phyloP scores from a whole-genome alignment of 1,140 invertebrate species.

The Lepidurus arcticus region DNA sequence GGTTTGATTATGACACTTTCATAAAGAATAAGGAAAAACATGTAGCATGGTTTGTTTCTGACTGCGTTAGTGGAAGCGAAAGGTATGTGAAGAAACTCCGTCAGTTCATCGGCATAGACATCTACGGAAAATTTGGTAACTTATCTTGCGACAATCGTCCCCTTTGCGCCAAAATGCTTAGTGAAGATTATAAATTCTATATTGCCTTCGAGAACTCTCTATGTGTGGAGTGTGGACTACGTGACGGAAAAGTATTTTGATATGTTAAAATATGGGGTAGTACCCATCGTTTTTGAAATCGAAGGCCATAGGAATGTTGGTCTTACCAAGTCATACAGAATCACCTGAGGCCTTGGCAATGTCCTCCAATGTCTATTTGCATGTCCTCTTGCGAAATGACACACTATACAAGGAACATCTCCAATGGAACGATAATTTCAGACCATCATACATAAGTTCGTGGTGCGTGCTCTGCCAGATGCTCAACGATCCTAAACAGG shows the following conservation, averaged over 20 bases:
- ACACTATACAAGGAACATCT: constrained; percentile 41
- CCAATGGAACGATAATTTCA: constrained; percentile 41
- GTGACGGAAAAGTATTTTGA: constrained; percentile 44
- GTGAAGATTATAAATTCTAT: constrained; percentile 40
- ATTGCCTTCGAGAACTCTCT: constrained; percentile 44
- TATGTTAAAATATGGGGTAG: constrained; percentile 44
- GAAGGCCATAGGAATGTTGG: constrained; percentile 51
- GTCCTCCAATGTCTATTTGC: too few relatives aligned
- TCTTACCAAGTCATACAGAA: constrained; percentile 58
- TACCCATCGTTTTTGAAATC: constrained; percentile 65
- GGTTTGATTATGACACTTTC: neutral
- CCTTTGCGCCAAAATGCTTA: neutral
- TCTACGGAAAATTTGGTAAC: constrained; percentile 60
- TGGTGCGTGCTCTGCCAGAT: neutral
- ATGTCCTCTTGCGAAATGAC: constrained; percentile 44
- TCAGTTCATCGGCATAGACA: constrained; percentile 55
- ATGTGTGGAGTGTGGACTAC: constrained; percentile 44
- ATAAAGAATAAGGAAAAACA: constrained; percentile 43
- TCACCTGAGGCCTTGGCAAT: constrained; percentile 48
- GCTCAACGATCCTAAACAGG: neutral
- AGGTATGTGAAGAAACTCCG: constrained; percentile 52
- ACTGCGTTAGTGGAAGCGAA: constrained; percentile 55
- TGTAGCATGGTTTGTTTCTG: constrained; percentile 59
- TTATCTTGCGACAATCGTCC: constrained; percentile 41
- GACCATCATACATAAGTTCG: neutral